These are phyloP conservation scores for Ibycter americanus DNA, from an alignment of 2,797 vertebrate genomes.

Conservation along the genomic window DNA sequence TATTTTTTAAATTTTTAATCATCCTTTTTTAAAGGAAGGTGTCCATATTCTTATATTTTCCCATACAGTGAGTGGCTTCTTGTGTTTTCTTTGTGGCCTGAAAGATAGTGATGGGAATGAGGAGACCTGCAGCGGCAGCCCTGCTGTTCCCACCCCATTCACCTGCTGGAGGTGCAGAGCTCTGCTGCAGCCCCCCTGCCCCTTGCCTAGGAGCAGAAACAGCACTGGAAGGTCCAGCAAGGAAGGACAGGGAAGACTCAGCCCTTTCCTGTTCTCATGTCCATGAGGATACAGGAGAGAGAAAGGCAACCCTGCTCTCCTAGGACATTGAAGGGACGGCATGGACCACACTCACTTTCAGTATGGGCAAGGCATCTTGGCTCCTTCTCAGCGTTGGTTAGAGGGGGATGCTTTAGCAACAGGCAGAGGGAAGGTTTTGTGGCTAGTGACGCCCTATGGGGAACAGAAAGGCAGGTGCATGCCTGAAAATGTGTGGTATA, in stretches of 20 bases:
- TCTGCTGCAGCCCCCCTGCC: neutral
- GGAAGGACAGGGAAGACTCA: neutral
- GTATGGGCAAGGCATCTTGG: neutral
- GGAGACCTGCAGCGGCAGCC: neutral
- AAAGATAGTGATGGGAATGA: neutral
- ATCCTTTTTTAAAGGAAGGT: neutral
- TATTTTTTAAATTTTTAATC: neutral
- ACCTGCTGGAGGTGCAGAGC: neutral
- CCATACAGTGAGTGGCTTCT: neutral
- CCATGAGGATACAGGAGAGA: neutral
- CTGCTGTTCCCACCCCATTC: neutral
- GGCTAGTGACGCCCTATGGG: neutral
- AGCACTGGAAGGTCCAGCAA: neutral
- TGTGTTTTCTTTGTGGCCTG: neutral
- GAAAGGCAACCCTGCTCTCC: neutral
- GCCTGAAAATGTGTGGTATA: accelerated
- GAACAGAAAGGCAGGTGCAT: neutral
- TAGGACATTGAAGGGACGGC: accelerated
- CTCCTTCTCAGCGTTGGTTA: neutral
- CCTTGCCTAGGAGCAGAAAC: neutral
- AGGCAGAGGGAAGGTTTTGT: neutral
- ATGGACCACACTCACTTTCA: neutral
- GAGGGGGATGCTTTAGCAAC: neutral
- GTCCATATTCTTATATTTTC: neutral
- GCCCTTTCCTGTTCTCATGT: neutral